Conservation (phyloP, 2,113 vertebrate species). For the Stercorarius parasiticus region DNA sequence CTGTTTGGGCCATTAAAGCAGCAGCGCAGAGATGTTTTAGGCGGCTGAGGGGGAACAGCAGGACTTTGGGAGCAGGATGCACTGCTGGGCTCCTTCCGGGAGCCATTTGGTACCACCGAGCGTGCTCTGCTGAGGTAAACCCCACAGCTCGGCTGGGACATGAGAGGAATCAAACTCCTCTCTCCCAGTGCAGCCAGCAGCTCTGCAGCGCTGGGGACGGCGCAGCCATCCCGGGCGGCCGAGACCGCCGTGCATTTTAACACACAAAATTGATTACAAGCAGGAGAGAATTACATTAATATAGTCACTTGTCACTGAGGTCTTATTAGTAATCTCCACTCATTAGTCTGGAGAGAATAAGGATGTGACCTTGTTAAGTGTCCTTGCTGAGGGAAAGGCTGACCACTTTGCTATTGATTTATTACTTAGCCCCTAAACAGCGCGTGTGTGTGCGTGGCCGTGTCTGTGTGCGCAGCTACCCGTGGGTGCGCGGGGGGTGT, state of each 20-base stretch:
- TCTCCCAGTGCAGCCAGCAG: neutral
- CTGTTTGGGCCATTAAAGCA: neutral
- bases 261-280: slow-evolving; percentile 27
- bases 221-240: neutral
- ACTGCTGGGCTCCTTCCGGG: neutral
- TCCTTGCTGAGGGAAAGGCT: slow-evolving; percentile 1
- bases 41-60: neutral
- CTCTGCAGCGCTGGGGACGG: neutral
- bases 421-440: neutral
- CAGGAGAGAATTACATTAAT: slow-evolving; percentile 47
- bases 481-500: neutral
- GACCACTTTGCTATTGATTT: neutral
- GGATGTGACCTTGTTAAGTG: slow-evolving; percentile 35
- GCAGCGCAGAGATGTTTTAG: accelerated
- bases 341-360: slow-evolving; percentile 41
- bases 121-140: neutral
- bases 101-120: accelerated
- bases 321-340: slow-evolving; percentile 45
- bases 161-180: accelerated
- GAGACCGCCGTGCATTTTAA: neutral
- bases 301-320: slow-evolving; percentile 50
- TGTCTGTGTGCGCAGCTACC: neutral
- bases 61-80: neutral
- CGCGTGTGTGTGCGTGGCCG: accelerated
- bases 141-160: accelerated